Evolutionary conservation across 2,888 invertebrate species (phyloP), one percentile per base, ranked within the genome.

Genomic region (Plemyria rubiginata): DNA sequence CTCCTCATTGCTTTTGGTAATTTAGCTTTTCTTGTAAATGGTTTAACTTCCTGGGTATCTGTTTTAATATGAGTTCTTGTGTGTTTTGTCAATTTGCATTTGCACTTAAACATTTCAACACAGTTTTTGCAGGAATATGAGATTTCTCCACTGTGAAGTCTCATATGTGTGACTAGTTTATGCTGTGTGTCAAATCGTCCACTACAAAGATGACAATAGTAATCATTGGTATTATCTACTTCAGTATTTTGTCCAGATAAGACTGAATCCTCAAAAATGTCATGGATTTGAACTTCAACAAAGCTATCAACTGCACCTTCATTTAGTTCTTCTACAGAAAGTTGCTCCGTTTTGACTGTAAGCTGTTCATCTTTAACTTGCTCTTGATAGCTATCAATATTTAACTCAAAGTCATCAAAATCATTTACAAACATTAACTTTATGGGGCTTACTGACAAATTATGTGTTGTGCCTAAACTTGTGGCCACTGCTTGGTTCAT

Each of bases 181-280:
- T 54, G 60, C 22, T 60, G 45, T 13, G 54, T 54, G 13, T 50
- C 15, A 38, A 60, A 60, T 38, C 28, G 45, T 5, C 12, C 15
- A 22, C 15, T 54, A n/a, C 60, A 60, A 7, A 60, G 32, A 28
- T 60, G 54, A 11, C 60, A 60, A 13, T 38, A 54, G 15, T 36
- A 54, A 50, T 54, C 49, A 11, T 15, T 40, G 7, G 9, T 29
- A 8, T 32, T 13, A 16, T 54, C 49, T 7, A 29, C n/a, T 5
- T 53, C 49, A 4, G 43, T 51, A 7, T 48, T 40, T 12, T 38
- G 28, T 4, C 38, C 51, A 6, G 51, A 38, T 4, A 11, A 36
- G 11, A 28, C 29, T 46, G 41, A 9, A 45, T 58, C n/a, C 12
- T 48, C 22, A 4, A 60, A 54, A 11, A 54, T 54, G 13, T 60